These are phyloP conservation scores for Flexamia atlantica DNA, from an alignment of 2,888 invertebrate species.

Conservation along the genomic window DNA sequence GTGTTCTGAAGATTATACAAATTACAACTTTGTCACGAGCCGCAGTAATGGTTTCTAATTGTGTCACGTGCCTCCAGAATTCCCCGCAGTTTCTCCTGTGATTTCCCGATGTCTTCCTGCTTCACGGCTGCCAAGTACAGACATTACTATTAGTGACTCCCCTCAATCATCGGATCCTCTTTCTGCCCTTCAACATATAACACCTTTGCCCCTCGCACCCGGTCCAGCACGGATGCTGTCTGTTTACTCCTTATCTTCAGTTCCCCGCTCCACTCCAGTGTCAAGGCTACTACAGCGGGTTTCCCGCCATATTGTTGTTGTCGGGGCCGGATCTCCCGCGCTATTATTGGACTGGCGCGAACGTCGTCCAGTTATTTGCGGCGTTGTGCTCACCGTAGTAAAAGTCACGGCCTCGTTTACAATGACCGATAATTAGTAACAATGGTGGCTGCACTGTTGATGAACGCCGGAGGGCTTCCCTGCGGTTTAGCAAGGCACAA, in stretches of 20 bases:
- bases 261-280: background rate
- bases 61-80: too few species aligned
- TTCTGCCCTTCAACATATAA: too few species aligned
- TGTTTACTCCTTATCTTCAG: background rate
- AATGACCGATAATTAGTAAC: background rate
- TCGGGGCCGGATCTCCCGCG: constrained; percentile 13
- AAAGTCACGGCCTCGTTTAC: background rate
- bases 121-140: too few species aligned
- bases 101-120: background rate
- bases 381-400: background rate
- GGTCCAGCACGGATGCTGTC: background rate
- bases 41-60: too few species aligned
- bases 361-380: constrained; percentile 12
- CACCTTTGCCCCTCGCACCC: too few species aligned
- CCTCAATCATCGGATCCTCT: too few species aligned
- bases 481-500: too few species aligned
- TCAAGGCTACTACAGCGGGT: constrained; percentile 1
- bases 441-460: too few species aligned
- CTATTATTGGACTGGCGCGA: constrained; percentile 8
- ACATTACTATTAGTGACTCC: too few species aligned
- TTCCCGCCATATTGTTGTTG: constrained; percentile 20
- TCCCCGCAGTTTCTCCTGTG: background rate
- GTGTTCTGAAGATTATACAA: too few species aligned
- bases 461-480: too few species aligned
- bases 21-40: too few species aligned